Conservation (phyloP, 37 sponge, comb jelly and placozoan species). For the Aplysina aerophoba region DNA sequence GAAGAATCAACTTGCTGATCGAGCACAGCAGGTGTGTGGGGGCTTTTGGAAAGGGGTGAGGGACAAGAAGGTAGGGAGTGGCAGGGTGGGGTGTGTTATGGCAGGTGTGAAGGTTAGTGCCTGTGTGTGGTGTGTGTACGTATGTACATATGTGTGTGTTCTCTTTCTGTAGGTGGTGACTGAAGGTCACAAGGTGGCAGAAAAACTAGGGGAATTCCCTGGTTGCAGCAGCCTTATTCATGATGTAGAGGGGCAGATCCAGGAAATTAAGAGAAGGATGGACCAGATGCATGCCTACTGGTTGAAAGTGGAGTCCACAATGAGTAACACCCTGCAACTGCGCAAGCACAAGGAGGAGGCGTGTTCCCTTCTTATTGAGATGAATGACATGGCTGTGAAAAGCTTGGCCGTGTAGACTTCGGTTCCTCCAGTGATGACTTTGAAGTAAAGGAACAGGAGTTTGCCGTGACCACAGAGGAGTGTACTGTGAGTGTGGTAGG, state of each 20-base stretch:
- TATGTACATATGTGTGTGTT: constrained; percentile 11
- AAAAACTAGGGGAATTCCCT: too few species aligned
- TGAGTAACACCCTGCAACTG: neutral
- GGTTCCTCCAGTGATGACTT: neutral
- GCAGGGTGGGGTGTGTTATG: too few species aligned
- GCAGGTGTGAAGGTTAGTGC: too few species aligned
- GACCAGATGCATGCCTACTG: neutral
- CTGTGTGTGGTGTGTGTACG: constrained; percentile 25
- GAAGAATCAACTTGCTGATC: too few species aligned
- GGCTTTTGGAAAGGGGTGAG: too few species aligned
- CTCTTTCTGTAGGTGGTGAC: too few species aligned
- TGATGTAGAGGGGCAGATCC: neutral
- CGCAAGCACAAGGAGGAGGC: neutral
- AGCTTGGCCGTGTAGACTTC: neutral
- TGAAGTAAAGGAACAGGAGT: neutral
- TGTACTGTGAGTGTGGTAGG: neutral
- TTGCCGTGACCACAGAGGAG: neutral
- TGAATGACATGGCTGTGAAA: neutral
- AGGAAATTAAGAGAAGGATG: neutral
- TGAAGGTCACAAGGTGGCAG: too few species aligned
- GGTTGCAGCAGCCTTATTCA: neutral
- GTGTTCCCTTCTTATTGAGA: neutral
- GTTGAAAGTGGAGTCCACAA: neutral
- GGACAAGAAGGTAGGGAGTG: constrained; percentile 9
- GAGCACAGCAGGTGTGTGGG: too few species aligned